Evolutionary conservation across 2,888 invertebrate genomes (phyloP).

Genomic region (Athrips mouffetella): DNA sequence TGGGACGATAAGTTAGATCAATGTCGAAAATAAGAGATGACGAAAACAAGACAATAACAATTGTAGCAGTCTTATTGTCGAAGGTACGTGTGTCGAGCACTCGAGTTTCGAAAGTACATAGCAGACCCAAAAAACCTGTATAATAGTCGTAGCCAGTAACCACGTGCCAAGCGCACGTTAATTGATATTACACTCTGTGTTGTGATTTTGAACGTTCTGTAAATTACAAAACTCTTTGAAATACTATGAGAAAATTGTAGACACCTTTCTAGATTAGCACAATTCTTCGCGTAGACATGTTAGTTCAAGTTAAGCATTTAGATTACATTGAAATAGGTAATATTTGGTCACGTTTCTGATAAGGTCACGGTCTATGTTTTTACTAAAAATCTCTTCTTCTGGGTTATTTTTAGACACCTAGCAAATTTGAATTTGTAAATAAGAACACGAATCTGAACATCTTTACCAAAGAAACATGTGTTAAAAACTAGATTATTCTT

Average conservation of each 20-base stretch:
- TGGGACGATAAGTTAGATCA: too few species aligned
- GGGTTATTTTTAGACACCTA: too few species aligned
- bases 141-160: slow-evolving; percentile 51
- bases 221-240: slow-evolving; percentile 72
- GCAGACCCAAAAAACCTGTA: slow-evolving; percentile 48
- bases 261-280: slow-evolving; percentile 76
- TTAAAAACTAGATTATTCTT: too few species aligned
- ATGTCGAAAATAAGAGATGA: too few species aligned
- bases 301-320: slow-evolving; percentile 73
- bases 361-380: neutral
- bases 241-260: slow-evolving; percentile 66
- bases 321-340: slow-evolving; percentile 63
- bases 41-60: too few species aligned
- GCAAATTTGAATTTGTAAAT: too few species aligned
- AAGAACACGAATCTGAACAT: too few species aligned
- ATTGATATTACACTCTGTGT: slow-evolving; percentile 79
- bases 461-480: too few species aligned
- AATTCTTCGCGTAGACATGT: slow-evolving; percentile 76
- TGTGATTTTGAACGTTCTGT: slow-evolving; percentile 79
- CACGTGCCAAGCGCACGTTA: slow-evolving; percentile 71
- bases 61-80: too few species aligned
- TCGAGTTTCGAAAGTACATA: too few species aligned
- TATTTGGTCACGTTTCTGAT: slow-evolving; percentile 38
- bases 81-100: too few species aligned
- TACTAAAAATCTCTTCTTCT: too few species aligned